Base-by-base conservation (phyloP, 2,888 invertebrate genomes). In the Dione juno region DNA sequence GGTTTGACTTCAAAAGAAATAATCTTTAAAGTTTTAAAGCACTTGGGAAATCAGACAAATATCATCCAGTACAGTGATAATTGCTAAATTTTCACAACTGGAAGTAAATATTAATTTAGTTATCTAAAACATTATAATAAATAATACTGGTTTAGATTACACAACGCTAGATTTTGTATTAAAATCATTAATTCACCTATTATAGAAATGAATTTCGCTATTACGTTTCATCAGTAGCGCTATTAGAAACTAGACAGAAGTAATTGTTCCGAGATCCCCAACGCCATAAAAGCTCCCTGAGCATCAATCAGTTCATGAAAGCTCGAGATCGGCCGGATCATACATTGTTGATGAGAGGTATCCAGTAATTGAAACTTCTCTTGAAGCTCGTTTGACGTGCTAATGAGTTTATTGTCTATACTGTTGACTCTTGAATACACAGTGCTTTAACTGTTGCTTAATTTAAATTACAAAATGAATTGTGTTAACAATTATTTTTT, bases 301-400 rank as follows among this genome's bases (percentile, higher is more conserved):
- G 58, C 63, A 69, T 71, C 69, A 71, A 71, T 66, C 66, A 66
- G 71, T 53, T 41, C 48, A 53, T 63, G 67, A 71, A 71, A 71
- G 66, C 59, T 50, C 64, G 52, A 66, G 70, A 58, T 66, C 66
- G 61, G 66, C 19, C 64, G 63, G 68, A 59, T 54, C 73, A 76
- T 72, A 76, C 74, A 74, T 75, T 71, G 73, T 75, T 75, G 73
- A 77, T 75, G 68, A 64, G 43, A 63, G 45, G 37, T 50, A 66
- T 59, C 61, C 52, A 71, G 74, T 77, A 74, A 76, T 76, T 74
- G 78, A 69, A 75, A 74, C 69, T 71, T 69, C 64, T 63, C 59
- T 69, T 41, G 57, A 37, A 59, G 52, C 53, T 59, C 53, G 59
- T 48, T 52, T 45, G 59, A 63, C 21, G 54, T 59, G 48, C 19